Evolutionary conservation across 2,113 vertebrate genomes (phyloP).

Genomic region (Lagopus leucura): DNA sequence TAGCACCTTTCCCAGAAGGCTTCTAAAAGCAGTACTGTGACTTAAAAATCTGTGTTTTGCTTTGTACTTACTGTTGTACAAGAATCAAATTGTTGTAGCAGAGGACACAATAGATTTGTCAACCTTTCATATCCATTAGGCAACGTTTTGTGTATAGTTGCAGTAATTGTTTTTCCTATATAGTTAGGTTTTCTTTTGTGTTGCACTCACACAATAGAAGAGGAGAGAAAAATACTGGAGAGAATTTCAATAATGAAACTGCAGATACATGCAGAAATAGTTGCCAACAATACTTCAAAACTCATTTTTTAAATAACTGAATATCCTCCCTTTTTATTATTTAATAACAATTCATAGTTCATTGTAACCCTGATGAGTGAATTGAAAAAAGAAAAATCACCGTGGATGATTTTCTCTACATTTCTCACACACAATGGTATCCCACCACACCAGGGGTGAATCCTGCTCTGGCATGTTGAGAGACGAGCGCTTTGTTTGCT

Average conservation of each 20-base stretch:
- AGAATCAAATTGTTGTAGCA: not conserved
- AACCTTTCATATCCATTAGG: constrained; percentile 28
- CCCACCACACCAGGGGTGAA: not conserved
- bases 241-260: constrained; percentile 14
- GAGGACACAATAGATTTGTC: not conserved
- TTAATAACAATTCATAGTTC: constrained; percentile 5
- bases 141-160: not conserved
- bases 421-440: accelerated
- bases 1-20: not conserved
- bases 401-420: not conserved
- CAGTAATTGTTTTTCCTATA: constrained; percentile 30
- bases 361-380: not conserved
- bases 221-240: constrained; percentile 44
- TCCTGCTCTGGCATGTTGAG: not conserved
- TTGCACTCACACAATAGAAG: constrained; percentile 15
- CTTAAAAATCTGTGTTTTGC: not conserved
- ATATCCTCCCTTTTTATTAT: not conserved
- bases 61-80: not conserved
- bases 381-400: not conserved
- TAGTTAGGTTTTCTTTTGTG: constrained; percentile 54
- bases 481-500: not conserved
- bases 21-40: not conserved
- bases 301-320: not conserved
- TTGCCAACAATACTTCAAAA: constrained; percentile 38
- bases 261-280: not conserved